Evolutionary conservation across 2,888 invertebrate species (phyloP), one percentile per base, ranked within the genome.

Genomic region (Clanis bilineata): DNA sequence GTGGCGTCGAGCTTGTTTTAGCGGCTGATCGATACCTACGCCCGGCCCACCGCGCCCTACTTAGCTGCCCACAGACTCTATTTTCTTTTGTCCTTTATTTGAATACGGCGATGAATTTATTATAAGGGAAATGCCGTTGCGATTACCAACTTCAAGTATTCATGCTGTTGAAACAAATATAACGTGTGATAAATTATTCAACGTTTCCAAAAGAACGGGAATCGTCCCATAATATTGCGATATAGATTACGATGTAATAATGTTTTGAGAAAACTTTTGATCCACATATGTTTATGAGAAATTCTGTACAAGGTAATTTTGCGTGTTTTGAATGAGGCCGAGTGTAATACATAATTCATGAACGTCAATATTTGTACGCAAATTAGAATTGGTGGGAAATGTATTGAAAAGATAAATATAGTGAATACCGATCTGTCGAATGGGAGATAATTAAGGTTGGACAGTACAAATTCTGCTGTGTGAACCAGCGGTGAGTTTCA

Each of bases 11-110:
- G 82, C 80, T 86, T 82, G 86, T 88, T 90, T 88, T 87, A 90
- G 84, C 80, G 67, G 60, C 85, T 90, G 87, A 89, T 91, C 91
- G 86, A 91, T 91, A 91, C 80, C 73, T 70, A 70, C 73, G 74
- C 74, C 71, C 82, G 76, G 73, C 82, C 80, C 77, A 85, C 82
- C 76, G 80, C 83, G 88, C 82, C 88, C 89, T 86, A 88, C 83
- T 90, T 90, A 73, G 72, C 74, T 77, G 70, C 73, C 80, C 76
- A 79, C 80, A 81, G 79, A 81, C 79, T 82, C 74, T 80, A 83
- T 85, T 83, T 83, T 81, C 76, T 82, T 82, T 76, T 74, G 70
- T 70, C 73, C 71, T 80, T 76, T 79, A 80, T 82, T 84, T 77
- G 72, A 79, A 79, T 79, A 79, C 65, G 64, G 64, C 66, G 62